Evolutionary conservation across 2,113 vertebrate species (phyloP).

Genomic region (Plectropomus leopardus): DNA sequence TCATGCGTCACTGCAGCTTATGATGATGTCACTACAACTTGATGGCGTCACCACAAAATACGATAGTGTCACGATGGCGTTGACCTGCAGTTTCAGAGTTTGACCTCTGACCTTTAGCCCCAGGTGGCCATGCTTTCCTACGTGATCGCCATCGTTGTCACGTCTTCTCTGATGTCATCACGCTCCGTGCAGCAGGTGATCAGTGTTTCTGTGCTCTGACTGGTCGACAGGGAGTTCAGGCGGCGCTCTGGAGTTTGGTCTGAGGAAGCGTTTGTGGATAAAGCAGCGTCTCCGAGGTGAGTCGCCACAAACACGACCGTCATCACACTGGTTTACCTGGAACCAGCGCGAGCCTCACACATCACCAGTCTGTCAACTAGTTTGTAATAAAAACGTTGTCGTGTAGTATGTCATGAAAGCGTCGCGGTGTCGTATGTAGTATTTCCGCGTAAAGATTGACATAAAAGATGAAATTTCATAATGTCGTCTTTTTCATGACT

Average conservation of each 20-base stretch:
- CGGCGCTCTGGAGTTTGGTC: constrained; percentile 95
- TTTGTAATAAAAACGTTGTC: no score
- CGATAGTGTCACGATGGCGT: no score
- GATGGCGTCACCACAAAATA: no score
- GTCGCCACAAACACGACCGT: constrained; percentile 24
- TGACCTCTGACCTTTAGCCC: constrained; percentile 16
- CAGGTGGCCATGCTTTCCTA: constrained; percentile 96
- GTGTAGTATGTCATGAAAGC: no score
- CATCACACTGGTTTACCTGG: no score
- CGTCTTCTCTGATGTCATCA: background rate
- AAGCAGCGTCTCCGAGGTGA: constrained; percentile 93
- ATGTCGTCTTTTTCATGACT: no score
- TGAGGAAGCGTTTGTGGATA: constrained; percentile 94
- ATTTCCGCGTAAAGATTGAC: no score
- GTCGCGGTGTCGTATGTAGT: no score
- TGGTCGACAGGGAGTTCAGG: constrained; percentile 89
- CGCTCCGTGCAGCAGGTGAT: constrained; percentile 13
- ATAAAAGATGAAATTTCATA: no score
- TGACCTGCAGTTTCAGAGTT: background rate
- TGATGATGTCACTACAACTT: background rate
- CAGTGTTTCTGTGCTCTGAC: constrained; percentile 41
- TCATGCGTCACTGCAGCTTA: background rate
- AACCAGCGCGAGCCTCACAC: no score
- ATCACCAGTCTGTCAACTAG: no score
- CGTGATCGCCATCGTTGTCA: constrained; percentile 89